Percentiles rank a stretch among this genome's conserved stretches.
Evolutionary conservation across 2,113 vertebrate species (phyloP).

Genomic region (Aplodontia rufa): DNA sequence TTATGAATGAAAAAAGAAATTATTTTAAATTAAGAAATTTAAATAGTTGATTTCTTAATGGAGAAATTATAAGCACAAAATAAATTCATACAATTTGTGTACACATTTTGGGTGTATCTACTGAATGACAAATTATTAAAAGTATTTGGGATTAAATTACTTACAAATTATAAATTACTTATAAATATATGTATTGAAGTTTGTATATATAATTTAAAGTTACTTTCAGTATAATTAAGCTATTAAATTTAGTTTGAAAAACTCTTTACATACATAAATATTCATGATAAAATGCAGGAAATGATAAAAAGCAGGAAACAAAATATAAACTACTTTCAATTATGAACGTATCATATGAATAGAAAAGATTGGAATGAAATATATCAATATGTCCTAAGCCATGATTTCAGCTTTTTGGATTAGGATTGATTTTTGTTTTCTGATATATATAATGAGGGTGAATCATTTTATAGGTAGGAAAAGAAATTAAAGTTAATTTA

Average conservation of each 20-base stretch:
- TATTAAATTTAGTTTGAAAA: conserved; percentile 29
- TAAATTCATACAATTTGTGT: conserved; percentile 24
- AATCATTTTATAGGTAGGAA: neutral
- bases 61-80: neutral
- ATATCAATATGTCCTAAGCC: neutral
- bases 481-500: conserved; percentile 26
- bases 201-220: neutral
- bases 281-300: neutral
- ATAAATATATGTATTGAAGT: neutral
- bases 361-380: neutral
- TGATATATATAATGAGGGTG: neutral
- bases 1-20: conserved; percentile 20
- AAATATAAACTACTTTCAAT: neutral
- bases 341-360: neutral
- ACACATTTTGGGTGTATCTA: neutral
- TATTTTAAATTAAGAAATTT: neutral
- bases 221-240: neutral
- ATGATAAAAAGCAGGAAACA: conserved; percentile 28
- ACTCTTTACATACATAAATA: neutral
- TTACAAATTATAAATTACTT: neutral
- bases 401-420: neutral
- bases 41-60: neutral
- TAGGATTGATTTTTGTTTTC: conserved; percentile 35
- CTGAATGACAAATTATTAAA: neutral
- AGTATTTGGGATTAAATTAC: neutral